phyloP scores from a whole-genome alignment of 2,888 invertebrate species.

The Ormyrus rosae region DNA sequence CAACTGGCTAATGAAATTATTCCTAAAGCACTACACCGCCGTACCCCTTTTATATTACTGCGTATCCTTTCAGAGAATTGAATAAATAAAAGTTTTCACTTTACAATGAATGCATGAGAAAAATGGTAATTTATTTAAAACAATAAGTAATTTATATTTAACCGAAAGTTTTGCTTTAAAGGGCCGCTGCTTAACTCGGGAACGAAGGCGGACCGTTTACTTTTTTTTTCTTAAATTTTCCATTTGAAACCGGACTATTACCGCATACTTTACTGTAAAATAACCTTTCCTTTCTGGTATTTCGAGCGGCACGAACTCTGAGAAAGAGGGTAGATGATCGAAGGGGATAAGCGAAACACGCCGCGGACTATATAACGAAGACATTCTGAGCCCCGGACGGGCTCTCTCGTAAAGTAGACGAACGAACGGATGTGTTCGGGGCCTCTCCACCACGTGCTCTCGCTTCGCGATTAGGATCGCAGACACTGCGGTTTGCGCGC shows the following conservation, averaged over 20 bases:
- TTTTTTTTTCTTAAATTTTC: neutral
- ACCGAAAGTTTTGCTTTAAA: no score
- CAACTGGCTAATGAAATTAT: no score
- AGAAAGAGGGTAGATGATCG: neutral
- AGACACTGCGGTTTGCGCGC: neutral
- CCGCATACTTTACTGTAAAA: no score
- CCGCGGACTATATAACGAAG: neutral
- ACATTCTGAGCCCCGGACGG: neutral
- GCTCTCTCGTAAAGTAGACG: constrained; percentile 3
- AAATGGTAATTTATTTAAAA: no score
- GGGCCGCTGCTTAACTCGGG: neutral
- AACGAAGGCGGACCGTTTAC: neutral
- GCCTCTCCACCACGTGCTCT: neutral
- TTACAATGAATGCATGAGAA: no score
- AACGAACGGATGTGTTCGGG: neutral
- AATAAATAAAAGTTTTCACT: no score
- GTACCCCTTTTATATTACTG: no score
- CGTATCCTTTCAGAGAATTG: no score
- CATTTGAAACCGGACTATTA: neutral
- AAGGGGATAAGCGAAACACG: neutral
- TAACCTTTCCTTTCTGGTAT: neutral
- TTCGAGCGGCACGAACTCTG: neutral
- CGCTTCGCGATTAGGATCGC: neutral
- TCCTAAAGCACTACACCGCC: no score
- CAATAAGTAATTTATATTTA: no score